Conservation (phyloP, 1,140 invertebrate species). For the Drosophila auraria region DNA sequence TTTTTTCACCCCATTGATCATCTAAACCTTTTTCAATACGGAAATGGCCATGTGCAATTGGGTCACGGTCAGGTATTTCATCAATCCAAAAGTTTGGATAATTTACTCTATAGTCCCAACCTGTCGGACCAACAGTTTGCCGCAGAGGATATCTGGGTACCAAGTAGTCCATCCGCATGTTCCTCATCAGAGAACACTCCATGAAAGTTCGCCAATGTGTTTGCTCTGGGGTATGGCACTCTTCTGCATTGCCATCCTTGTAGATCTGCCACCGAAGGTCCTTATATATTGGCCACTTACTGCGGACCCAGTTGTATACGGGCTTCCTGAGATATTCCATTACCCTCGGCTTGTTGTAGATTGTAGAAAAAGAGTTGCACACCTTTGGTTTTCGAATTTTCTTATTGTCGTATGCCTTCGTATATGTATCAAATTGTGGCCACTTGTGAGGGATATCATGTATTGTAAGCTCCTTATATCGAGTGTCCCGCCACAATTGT, state of each 20-base stretch:
- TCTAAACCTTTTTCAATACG: too few species aligned
- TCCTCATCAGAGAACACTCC: background rate
- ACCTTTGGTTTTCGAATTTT: background rate
- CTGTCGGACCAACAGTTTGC: background rate
- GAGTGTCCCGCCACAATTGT: background rate
- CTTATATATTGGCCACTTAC: background rate
- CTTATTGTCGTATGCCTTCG: rapidly evolving
- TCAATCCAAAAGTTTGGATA: too few species aligned
- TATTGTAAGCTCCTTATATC: background rate
- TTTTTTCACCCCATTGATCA: too few species aligned
- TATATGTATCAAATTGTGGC: background rate
- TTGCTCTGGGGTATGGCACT: background rate
- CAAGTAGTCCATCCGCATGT: background rate
- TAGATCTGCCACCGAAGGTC: background rate
- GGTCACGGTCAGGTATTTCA: too few species aligned
- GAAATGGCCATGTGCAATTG: too few species aligned
- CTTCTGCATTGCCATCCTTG: background rate
- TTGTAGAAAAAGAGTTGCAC: background rate
- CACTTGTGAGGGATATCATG: too few species aligned
- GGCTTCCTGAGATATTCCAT: background rate
- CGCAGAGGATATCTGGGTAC: background rate
- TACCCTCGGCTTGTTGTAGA: background rate
- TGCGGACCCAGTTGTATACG: background rate
- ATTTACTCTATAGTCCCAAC: too few species aligned
- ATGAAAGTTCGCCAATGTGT: background rate